These are phyloP conservation scores for Lacanobia oleracea DNA, from an alignment of 2,888 invertebrate genomes.

Conservation along the genomic window DNA sequence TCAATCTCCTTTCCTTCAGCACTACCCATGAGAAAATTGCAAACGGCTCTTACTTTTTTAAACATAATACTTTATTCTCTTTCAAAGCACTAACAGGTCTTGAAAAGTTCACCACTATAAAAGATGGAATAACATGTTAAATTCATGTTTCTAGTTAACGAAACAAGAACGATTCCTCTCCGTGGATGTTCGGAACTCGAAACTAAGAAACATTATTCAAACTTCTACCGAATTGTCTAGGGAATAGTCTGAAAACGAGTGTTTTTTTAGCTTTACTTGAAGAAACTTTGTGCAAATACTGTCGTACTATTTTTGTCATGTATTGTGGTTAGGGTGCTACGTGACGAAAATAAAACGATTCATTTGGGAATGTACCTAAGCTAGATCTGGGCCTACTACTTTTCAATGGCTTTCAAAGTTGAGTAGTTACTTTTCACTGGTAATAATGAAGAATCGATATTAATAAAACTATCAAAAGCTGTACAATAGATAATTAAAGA, in stretches of 20 bases:
- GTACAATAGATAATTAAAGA: background rate
- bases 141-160: slow-evolving; percentile 64
- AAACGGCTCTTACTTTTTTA: slow-evolving; percentile 39
- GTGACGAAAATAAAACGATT: slow-evolving; percentile 25
- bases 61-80: slow-evolving; percentile 53
- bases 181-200: slow-evolving; percentile 44
- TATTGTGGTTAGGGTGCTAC: slow-evolving; percentile 19
- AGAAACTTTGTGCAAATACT: slow-evolving; percentile 36
- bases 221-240: slow-evolving; percentile 55
- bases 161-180: slow-evolving; percentile 57
- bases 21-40: slow-evolving; percentile 31
- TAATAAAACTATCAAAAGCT: background rate
- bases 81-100: slow-evolving; percentile 43
- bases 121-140: slow-evolving; percentile 60
- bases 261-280: slow-evolving; percentile 34
- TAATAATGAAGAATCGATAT: background rate
- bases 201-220: slow-evolving; percentile 63
- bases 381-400: background rate
- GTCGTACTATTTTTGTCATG: slow-evolving; percentile 16
- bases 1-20: slow-evolving; percentile 35
- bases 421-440: background rate
- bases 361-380: background rate
- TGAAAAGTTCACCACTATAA: slow-evolving; percentile 48
- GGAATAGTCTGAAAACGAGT: slow-evolving; percentile 32
- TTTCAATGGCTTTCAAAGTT: background rate